Percentiles rank a stretch among this genome's conserved stretches.
Evolutionary conservation across 2,888 invertebrate genomes (phyloP).

Genomic region (Andrena marginata): DNA sequence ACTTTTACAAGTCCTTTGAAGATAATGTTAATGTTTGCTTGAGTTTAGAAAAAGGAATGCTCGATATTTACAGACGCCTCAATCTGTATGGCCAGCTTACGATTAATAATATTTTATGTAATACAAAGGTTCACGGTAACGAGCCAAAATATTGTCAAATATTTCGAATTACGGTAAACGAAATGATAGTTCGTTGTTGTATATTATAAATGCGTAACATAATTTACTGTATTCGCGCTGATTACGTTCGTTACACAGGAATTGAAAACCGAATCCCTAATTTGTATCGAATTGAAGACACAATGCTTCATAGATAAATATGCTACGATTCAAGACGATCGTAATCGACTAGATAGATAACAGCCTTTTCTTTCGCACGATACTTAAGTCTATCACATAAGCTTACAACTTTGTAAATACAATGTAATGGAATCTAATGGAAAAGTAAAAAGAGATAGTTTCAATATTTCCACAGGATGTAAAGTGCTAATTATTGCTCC

Average conservation of each 20-base stretch:
- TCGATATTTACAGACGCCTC: constrained; percentile 14
- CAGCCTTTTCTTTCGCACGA: constrained; percentile 25
- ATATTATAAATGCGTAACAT: constrained; percentile 13
- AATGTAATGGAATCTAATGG: constrained; percentile 33
- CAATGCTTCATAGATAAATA: constrained; percentile 5
- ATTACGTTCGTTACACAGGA: not conserved
- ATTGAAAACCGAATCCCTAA: not conserved
- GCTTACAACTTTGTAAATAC: constrained; percentile 38
- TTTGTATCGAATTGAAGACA: not conserved
- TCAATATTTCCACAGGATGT: constrained; percentile 13
- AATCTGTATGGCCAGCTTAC: constrained; percentile 8
- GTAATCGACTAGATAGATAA: constrained; percentile 29
- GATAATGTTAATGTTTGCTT: constrained; percentile 20
- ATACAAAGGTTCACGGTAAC: constrained; percentile 21
- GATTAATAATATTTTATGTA: constrained; percentile 13
- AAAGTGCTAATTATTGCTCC: constrained; percentile 27
- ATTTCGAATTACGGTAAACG: constrained; percentile 21
- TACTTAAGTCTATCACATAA: constrained; percentile 38
- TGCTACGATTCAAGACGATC: constrained; percentile 16
- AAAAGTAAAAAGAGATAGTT: constrained; percentile 7
- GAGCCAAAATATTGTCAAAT: constrained; percentile 49
- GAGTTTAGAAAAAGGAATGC: not conserved
- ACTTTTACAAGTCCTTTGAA: constrained; percentile 19
- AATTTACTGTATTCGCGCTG: constrained; percentile 14
- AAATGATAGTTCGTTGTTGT: constrained; percentile 14